Evolutionary conservation across 2,888 invertebrate genomes (phyloP).

Genomic region (Gymnoscelis rufifasciata): DNA sequence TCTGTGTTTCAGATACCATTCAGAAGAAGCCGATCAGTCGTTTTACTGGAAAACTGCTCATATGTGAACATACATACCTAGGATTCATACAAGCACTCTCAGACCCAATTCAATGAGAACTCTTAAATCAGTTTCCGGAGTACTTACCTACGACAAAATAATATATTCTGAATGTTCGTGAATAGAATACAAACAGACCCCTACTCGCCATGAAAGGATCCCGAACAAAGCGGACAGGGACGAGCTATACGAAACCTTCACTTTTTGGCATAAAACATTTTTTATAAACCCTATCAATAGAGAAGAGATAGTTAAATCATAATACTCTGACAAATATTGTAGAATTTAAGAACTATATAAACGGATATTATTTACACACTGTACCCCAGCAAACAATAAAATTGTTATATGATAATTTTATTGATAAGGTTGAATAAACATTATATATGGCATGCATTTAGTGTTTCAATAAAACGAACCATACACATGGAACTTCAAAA

Average conservation of each 20-base stretch:
- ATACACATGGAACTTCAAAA: no score
- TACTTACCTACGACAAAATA: conserved; percentile 60
- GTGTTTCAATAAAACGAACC: no score
- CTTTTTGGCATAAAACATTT: conserved; percentile 33
- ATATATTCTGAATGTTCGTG: conserved; percentile 73
- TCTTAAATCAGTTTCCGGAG: conserved; percentile 68
- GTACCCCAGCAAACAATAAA: no score
- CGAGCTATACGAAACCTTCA: conserved; percentile 46
- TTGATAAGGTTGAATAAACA: no score
- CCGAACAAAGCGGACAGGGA: conserved; percentile 56
- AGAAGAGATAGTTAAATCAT: no score
- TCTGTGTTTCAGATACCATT: neutral
- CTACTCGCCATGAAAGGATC: conserved; percentile 53
- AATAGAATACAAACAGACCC: conserved; percentile 69
- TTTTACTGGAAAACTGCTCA: conserved; percentile 23
- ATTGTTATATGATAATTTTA: no score
- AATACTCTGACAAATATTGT: no score
- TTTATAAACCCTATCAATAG: conserved; percentile 26
- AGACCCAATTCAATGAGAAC: conserved; percentile 55
- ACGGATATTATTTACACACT: no score
- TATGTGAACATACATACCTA: conserved; percentile 36
- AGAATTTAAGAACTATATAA: no score
- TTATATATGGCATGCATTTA: no score
- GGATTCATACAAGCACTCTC: conserved; percentile 50
- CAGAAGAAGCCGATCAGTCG: neutral